phyloP scores from a whole-genome alignment of 2,888 invertebrate species.

The Heliconius sara region DNA sequence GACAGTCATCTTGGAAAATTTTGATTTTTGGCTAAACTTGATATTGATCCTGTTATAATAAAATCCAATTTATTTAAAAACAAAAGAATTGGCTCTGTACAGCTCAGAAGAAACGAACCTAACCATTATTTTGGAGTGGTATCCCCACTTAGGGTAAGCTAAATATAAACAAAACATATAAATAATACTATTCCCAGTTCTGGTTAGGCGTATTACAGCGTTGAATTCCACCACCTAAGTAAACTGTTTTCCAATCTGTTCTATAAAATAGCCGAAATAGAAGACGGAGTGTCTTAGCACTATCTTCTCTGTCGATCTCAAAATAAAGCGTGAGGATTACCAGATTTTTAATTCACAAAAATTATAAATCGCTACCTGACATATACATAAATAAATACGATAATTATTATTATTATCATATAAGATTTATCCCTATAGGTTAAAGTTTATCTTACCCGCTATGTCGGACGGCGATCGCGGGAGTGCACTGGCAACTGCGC shows the following conservation, averaged over 20 bases:
- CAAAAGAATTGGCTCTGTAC: neutral
- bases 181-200: neutral
- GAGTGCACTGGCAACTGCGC: conserved; percentile 61
- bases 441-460: conserved; percentile 35
- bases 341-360: neutral
- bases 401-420: neutral
- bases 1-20: conserved; percentile 74
- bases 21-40: neutral
- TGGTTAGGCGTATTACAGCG: neutral
- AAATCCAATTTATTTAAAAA: neutral
- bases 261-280: neutral
- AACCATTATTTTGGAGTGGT: neutral
- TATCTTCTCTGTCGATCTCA: neutral
- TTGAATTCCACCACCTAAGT: neutral
- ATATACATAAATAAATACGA: neutral
- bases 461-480: conserved; percentile 23
- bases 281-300: neutral
- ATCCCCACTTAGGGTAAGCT: neutral
- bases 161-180: neutral
- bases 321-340: neutral
- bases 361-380: neutral
- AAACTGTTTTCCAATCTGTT: neutral
- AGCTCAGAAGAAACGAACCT: neutral
- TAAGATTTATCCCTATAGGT: neutral
- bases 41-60: conserved; percentile 3